These are phyloP conservation scores for Antheraea mylitta DNA, from an alignment of 1,140 invertebrate genomes.

Conservation along the genomic window DNA sequence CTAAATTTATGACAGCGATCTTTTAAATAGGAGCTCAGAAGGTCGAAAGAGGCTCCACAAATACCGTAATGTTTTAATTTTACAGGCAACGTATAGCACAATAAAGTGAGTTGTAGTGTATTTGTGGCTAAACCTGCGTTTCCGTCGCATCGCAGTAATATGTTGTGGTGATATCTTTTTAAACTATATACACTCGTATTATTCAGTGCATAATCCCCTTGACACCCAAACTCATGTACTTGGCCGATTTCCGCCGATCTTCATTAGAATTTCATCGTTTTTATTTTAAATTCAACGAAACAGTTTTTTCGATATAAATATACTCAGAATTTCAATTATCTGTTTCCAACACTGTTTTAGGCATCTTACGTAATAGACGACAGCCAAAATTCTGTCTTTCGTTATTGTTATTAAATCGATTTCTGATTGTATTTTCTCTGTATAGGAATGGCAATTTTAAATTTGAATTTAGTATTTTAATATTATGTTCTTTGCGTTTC, in stretches of 20 bases:
- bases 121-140: not conserved
- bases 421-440: not conserved
- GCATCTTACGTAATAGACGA: not conserved
- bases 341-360: not conserved
- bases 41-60: too few species aligned
- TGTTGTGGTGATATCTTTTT: not conserved
- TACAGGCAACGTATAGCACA: not conserved
- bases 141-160: not conserved
- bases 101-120: not conserved
- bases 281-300: not conserved
- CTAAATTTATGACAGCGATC: too few species aligned
- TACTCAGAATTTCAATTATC: conserved; percentile 1
- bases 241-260: not conserved
- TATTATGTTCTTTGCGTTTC: not conserved
- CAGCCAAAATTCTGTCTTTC: not conserved
- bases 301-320: not conserved
- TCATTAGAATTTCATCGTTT: not conserved
- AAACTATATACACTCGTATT: not conserved
- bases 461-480: not conserved
- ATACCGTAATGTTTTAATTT: too few species aligned
- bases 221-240: not conserved
- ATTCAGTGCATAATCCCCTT: conserved; percentile 2
- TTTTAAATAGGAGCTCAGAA: too few species aligned
- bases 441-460: not conserved
- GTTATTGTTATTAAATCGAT: not conserved